Evolutionary conservation across 2,888 invertebrate species (phyloP).

Genomic region (Cephus spinipes): DNA sequence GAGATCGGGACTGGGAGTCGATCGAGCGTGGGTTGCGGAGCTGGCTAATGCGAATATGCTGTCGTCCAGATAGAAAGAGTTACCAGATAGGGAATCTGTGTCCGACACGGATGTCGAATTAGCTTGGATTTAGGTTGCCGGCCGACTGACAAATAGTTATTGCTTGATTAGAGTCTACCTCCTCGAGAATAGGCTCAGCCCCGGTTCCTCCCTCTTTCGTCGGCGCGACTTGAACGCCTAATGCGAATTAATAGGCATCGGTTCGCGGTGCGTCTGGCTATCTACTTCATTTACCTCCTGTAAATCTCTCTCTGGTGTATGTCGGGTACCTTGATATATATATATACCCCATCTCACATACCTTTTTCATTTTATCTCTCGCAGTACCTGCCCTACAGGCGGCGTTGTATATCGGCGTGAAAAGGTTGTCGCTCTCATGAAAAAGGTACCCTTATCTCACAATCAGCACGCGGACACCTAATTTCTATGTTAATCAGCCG

Average conservation of each 20-base stretch:
- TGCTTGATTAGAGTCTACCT: slow-evolving; percentile 60
- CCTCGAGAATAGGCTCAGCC: slow-evolving; percentile 29
- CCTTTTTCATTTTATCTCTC: neutral
- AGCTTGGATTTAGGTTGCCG: slow-evolving; percentile 67
- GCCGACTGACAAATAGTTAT: slow-evolving; percentile 67
- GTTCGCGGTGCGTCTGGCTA: slow-evolving; percentile 3
- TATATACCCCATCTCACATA: neutral
- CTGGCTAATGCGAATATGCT: slow-evolving; percentile 67
- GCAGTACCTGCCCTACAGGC: neutral
- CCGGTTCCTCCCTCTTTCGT: neutral
- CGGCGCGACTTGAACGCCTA: neutral
- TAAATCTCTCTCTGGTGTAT: neutral
- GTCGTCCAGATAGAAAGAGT: slow-evolving; percentile 67
- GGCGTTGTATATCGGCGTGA: neutral
- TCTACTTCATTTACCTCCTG: neutral
- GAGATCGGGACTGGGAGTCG: slow-evolving; percentile 49
- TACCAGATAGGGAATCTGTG: slow-evolving; percentile 67
- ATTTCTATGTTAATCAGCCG: neutral
- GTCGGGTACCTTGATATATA: neutral
- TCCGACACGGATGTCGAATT: slow-evolving; percentile 68
- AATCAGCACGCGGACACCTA: neutral
- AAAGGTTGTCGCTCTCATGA: neutral
- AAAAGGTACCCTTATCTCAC: neutral
- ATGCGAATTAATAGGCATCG: slow-evolving; percentile 1
- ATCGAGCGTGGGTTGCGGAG: slow-evolving; percentile 65